Base-by-base conservation (phyloP, 2,797 vertebrate genomes). In the Lagorchestes hirsutus region DNA sequence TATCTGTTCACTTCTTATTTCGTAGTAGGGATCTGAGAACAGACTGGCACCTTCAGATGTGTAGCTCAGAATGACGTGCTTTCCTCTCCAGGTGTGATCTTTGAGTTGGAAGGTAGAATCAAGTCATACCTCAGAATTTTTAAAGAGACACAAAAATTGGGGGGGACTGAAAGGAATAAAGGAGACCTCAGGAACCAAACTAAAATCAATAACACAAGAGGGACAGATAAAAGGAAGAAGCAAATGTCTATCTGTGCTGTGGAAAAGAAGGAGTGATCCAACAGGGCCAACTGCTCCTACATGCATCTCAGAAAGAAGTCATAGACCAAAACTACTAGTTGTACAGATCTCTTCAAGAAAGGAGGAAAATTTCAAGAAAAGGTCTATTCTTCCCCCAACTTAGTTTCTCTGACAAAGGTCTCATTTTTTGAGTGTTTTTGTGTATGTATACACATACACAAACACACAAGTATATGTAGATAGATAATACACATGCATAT, bases 61-160 rank as follows among this genome's bases (percentile, higher is more conserved):
- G 40, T 82, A 82, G 18, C n/a, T 82, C 22, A 92, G 96, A 90
- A 57, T 90, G 54, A 93, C 5, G 8, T 40, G 94, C 57, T 54
- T 59, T 16, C 40, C 10, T 94, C 62, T 92, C 56, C 55, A 90
- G 93, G 55, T n/a, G n/a, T 55, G 54, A 57, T 27, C 93, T 29
- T 90, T 93, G 55, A 57, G 11, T 50, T 0, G 3, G 40, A 50
- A 18, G 18, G 46, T 46, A 54, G 90, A 93, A 94, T 95, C 93
- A 14, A n/a, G 24, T 54, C 91, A 95, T 18, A 27, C 27, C 52
- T 91, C 3, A 46, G 31, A 94, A 1, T 74, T 40, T 74, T 58
- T 92, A 74, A 10, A 74, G 34, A 34, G 3, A 57, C 94, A 90
- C 54, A 46, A 40, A 93, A 94, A 28, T 22, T 28, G n/a, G 40